Conservation (phyloP, 2,888 invertebrate species). For the Atherix ibis region DNA sequence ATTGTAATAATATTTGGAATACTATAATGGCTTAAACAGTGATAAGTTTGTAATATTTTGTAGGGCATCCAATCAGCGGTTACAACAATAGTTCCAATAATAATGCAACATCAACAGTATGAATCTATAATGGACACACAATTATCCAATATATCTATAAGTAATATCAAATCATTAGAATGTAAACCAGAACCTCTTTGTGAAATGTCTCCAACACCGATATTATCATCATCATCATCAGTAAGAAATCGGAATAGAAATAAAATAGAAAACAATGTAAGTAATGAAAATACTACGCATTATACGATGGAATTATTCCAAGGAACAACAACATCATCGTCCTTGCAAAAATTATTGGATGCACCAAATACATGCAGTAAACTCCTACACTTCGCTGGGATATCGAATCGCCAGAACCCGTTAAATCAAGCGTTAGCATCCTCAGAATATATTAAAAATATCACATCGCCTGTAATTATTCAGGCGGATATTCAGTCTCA, state of each 20-base stretch:
- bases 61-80: constrained; percentile 15
- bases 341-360: too few relatives aligned
- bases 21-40: too few relatives aligned
- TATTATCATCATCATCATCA: constrained; percentile 17
- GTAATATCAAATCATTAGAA: constrained; percentile 6
- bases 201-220: constrained; percentile 23
- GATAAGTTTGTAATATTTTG: constrained; percentile 2
- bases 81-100: constrained; percentile 16
- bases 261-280: constrained; percentile 10
- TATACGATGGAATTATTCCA: constrained; percentile 2
- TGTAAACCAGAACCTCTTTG: too few relatives aligned
- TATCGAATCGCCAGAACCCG: too few relatives aligned
- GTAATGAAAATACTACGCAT: constrained; percentile 7
- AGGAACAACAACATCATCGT: constrained; percentile 1
- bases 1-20: too few relatives aligned
- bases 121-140: too few relatives aligned
- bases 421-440: too few relatives aligned
- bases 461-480: too few relatives aligned
- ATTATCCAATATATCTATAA: constrained; percentile 5
- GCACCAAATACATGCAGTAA: too few relatives aligned
- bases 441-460: too few relatives aligned
- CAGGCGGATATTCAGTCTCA: too few relatives aligned
- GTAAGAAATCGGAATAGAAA: constrained; percentile 11
- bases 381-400: too few relatives aligned
- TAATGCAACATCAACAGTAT: constrained; percentile 21